phyloP scores from a whole-genome alignment of 2,888 invertebrate genomes.

The Liodrosophila aerea region DNA sequence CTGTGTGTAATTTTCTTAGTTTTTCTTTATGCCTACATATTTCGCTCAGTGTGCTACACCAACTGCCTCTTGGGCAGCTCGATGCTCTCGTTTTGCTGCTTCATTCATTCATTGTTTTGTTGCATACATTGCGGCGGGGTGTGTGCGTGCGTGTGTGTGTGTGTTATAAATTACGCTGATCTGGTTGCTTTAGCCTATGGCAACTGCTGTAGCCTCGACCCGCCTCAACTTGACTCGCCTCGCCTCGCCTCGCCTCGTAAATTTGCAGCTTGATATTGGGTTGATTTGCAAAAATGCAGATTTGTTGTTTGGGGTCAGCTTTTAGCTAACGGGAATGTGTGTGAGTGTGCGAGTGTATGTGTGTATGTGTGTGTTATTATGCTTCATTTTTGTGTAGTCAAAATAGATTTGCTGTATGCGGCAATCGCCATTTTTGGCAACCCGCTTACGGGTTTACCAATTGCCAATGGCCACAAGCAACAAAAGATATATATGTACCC shows the following conservation, averaged over 20 bases:
- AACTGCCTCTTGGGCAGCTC: neutral
- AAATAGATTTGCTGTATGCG: slow-evolving; percentile 16
- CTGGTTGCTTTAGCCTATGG: slow-evolving; percentile 48
- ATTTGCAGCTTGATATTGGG: slow-evolving; percentile 62
- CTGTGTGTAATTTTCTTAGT: no score
- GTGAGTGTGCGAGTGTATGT: neutral
- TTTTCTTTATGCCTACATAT: no score
- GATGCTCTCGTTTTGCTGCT: slow-evolving; percentile 6
- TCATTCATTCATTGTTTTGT: slow-evolving; percentile 33
- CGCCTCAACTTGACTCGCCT: neutral
- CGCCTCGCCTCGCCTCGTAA: slow-evolving; percentile 34
- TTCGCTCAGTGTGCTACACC: no score
- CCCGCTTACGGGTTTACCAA: slow-evolving; percentile 33
- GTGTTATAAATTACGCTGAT: slow-evolving; percentile 67
- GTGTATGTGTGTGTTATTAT: slow-evolving; percentile 10
- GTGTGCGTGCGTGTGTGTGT: slow-evolving; percentile 17
- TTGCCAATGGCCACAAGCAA: slow-evolving; percentile 17
- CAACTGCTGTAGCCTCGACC: slow-evolving; percentile 16
- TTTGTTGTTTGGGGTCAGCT: slow-evolving; percentile 12
- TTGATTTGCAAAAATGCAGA: slow-evolving; percentile 56
- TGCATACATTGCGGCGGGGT: slow-evolving; percentile 27
- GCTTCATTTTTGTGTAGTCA: slow-evolving; percentile 13
- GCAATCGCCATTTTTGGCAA: slow-evolving; percentile 34
- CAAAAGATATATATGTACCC: no score
- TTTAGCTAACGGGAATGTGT: neutral